phyloP scores from a whole-genome alignment of 2,113 vertebrate species.

The Leucosticte australis region DNA sequence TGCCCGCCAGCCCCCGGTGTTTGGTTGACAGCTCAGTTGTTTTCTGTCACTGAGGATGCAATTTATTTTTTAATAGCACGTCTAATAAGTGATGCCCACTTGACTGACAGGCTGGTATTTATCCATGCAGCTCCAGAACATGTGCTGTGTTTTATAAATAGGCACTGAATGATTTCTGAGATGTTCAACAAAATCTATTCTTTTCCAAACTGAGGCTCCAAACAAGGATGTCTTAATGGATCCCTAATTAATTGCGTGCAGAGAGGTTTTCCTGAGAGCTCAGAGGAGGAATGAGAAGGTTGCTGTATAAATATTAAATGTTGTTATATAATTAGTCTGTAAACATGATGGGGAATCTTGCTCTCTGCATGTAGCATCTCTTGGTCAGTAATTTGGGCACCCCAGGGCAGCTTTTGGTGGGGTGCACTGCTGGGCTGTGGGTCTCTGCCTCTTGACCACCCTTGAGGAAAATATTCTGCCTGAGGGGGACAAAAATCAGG shows the following conservation, averaged over 20 bases:
- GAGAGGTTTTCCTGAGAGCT: constrained; percentile 26
- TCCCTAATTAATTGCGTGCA: constrained; percentile 9
- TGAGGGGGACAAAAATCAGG: background rate
- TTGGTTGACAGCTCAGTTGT: constrained; percentile 45
- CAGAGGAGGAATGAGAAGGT: background rate
- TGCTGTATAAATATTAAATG: background rate
- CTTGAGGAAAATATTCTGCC: background rate
- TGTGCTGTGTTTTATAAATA: constrained; percentile 60
- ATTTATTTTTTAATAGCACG: constrained; percentile 46
- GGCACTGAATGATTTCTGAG: constrained; percentile 4
- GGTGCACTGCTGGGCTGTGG: background rate
- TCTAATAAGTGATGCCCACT: constrained; percentile 54
- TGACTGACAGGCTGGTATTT: constrained; percentile 64
- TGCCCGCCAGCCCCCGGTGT: background rate
- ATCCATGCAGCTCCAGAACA: constrained; percentile 11
- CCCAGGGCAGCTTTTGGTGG: rapidly evolving
- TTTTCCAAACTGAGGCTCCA: background rate
- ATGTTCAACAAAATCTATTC: constrained; percentile 5
- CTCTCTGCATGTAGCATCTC: background rate
- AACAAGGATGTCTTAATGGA: constrained; percentile 59
- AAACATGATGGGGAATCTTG: background rate
- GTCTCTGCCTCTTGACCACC: background rate
- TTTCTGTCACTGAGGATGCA: constrained; percentile 60
- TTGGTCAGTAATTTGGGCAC: background rate
- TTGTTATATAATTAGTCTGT: background rate